Conservation (phyloP, 2,113 vertebrate genomes). For the Stegostoma tigrinum region DNA sequence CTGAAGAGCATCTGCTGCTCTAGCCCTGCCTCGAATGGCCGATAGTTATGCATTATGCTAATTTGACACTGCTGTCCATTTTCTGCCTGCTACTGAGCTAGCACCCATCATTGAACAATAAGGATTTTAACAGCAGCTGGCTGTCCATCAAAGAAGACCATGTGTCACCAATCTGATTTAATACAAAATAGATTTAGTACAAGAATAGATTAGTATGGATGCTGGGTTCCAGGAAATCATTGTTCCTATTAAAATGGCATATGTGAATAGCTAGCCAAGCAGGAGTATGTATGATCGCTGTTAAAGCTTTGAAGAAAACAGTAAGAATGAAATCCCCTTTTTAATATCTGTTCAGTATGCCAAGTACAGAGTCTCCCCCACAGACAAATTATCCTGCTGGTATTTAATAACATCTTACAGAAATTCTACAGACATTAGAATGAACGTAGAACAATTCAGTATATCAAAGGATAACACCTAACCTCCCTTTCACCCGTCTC, state of each 20-base stretch:
- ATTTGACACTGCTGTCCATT: constrained; percentile 32
- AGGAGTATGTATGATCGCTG: background rate
- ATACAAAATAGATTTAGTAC: constrained; percentile 14
- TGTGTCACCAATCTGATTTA: constrained; percentile 2
- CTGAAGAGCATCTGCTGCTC: constrained; percentile 18
- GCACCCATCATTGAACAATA: constrained; percentile 24
- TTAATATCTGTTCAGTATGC: background rate
- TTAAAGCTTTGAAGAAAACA: background rate
- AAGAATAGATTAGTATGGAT: constrained; percentile 23
- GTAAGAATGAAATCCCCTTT: background rate
- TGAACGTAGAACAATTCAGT: background rate
- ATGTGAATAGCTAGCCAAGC: background rate
- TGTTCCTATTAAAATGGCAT: background rate
- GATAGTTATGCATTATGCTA: constrained; percentile 27
- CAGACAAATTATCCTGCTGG: background rate
- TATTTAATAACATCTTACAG: background rate
- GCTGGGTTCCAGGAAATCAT: constrained; percentile 26
- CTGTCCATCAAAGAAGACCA: constrained; percentile 29
- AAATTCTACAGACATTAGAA: background rate
- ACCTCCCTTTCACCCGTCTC: background rate
- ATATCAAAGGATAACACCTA: background rate
- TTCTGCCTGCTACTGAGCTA: constrained; percentile 18
- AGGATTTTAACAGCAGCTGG: constrained; percentile 29
- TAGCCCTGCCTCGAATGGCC: background rate
- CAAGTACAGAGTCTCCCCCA: background rate